Evolutionary conservation across 2,888 invertebrate species (phyloP).

Genomic region (Odontomyia ornata): DNA sequence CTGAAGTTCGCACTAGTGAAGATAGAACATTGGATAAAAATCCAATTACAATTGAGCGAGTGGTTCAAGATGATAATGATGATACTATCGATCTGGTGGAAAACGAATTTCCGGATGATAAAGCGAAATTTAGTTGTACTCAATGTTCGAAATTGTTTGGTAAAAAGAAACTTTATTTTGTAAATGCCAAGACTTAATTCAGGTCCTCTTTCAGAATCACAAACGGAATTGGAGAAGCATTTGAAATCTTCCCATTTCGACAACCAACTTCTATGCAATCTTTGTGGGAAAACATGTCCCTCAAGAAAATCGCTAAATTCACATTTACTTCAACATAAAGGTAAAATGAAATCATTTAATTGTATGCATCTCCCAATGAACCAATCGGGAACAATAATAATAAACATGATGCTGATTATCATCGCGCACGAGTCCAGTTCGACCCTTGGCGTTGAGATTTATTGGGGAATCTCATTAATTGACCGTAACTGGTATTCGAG

Average conservation of each 20-base stretch:
- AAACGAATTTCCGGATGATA: not conserved
- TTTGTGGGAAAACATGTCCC: constrained; percentile 48
- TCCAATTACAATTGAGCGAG: not conserved
- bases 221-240: constrained; percentile 44
- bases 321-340: constrained; percentile 47
- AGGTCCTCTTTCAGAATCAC: not conserved
- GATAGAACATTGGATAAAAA: not conserved
- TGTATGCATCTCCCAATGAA: too few relatives aligned
- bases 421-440: too few relatives aligned
- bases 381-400: too few relatives aligned
- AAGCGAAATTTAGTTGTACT: not conserved
- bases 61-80: not conserved
- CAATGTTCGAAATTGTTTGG: constrained; percentile 10
- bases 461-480: too few relatives aligned
- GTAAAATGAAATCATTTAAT: constrained; percentile 29
- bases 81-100: not conserved
- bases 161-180: not conserved
- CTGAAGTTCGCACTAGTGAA: not conserved
- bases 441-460: too few relatives aligned
- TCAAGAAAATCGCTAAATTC: constrained; percentile 41
- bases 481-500: too few relatives aligned
- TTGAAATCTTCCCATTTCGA: constrained; percentile 50
- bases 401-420: too few relatives aligned
- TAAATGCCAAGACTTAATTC: not conserved
- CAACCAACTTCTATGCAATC: constrained; percentile 45